Conservation (phyloP, 2,797 vertebrate species). For the Propithecus deckenii region DNA sequence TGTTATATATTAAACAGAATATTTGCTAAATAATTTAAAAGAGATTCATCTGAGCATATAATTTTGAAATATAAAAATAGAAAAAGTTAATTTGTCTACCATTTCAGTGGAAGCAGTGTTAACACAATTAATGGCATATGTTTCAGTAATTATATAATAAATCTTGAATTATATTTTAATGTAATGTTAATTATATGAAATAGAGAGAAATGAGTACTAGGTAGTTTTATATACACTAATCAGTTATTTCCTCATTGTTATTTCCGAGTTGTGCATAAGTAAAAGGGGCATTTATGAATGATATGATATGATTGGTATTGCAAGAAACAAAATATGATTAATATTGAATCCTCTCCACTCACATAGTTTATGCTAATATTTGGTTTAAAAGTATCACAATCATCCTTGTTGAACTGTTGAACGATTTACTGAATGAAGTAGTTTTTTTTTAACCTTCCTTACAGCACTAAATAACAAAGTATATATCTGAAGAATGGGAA, state of each 20-base stretch:
- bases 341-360: neutral
- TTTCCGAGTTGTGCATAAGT: neutral
- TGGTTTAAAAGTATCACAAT: neutral
- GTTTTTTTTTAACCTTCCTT: neutral
- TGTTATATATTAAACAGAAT: neutral
- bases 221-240: neutral
- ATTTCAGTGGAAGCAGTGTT: neutral
- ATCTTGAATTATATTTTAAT: neutral
- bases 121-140: neutral
- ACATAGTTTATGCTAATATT: neutral
- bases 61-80: neutral
- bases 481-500: neutral
- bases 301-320: neutral
- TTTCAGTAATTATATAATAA: neutral
- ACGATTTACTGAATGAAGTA: neutral
- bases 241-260: neutral
- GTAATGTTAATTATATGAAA: neutral
- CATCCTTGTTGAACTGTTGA: neutral
- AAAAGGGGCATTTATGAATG: neutral
- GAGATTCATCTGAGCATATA: neutral
- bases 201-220: neutral
- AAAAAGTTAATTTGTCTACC: neutral
- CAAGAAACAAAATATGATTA: neutral
- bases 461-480: neutral
- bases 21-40: conserved; percentile 11